Evolutionary conservation across 2,888 invertebrate species (phyloP), one percentile per base, ranked within the genome.

Genomic region (Prosapia bicincta): DNA sequence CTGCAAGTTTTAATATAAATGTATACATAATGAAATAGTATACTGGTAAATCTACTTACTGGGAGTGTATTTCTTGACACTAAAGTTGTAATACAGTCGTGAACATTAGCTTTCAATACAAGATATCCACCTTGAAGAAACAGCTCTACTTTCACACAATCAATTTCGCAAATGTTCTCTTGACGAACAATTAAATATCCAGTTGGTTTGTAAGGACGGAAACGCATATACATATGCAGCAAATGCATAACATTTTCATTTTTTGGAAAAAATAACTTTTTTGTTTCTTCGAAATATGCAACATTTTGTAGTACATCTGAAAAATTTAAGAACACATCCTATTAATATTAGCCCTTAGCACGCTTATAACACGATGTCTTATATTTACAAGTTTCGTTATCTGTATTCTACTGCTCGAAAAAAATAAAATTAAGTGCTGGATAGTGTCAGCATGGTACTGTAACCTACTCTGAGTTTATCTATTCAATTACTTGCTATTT

Each of bases 201-300:
- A 74, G 85, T 85, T 0, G 87, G 85, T 20, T 86, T 85, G 2
- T 86, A 79, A 2, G 87, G 85, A 82, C 85, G 83, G 79, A 88
- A 87, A 71, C 87, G 83, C 15, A 87, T 79, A 80, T 84, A 88
- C 75, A 87, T 84, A 79, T 88, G 88, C 76, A 87, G 86, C 74
- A 87, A 82, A 0, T 84, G 83, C 0, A 85, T 85, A 25, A 84
- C 83, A 79, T 84, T 86, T 9, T 83, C 85, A 15, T 82, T 82
- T 75, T 85, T 84, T 74, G 84, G 81, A 78, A 86, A 88, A 24
- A 85, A 82, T 30, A 88, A 81, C 79, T 81, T 82, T 1, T 88
- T 86, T 77, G 87, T 87, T 3, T 87, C 87, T 67, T 85, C 85
- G 24, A 88, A 85, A 54, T 85, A 79, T 10, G 86, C 86, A n/a